A percentile compares a stretch with the other conserved stretches of the same genome.
Evolutionary conservation across 2,888 invertebrate genomes (phyloP).

Genomic region (Auanema sp.): DNA sequence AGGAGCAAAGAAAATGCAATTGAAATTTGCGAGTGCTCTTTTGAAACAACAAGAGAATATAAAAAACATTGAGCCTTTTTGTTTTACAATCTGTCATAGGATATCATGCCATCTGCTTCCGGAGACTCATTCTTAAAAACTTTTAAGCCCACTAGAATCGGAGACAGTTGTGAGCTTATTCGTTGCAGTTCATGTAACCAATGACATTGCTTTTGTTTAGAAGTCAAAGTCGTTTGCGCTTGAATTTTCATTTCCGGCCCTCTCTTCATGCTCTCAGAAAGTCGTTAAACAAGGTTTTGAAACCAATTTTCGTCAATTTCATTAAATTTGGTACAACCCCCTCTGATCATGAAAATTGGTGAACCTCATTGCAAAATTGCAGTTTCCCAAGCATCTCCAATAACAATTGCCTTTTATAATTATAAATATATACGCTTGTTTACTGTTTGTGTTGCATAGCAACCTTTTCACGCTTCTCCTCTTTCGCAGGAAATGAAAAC

Average conservation of each 20-base stretch:
- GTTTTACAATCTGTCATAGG: too few species aligned
- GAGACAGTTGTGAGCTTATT: too few species aligned
- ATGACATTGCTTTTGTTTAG: not conserved
- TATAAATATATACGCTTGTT: not conserved
- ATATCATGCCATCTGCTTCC: too few species aligned
- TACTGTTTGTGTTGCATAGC: not conserved
- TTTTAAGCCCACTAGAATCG: too few species aligned
- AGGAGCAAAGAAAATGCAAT: too few species aligned
- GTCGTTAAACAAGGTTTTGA: not conserved
- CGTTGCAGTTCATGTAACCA: too few species aligned
- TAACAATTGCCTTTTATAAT: constrained; percentile 1
- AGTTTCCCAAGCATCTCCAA: not conserved
- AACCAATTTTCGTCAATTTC: not conserved
- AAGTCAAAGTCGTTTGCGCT: not conserved
- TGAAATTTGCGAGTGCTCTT: too few species aligned
- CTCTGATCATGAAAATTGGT: not conserved
- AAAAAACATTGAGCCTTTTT: too few species aligned
- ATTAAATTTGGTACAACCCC: not conserved
- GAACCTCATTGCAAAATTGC: not conserved
- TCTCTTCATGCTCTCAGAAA: not conserved
- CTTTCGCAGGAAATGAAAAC: not conserved
- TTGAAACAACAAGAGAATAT: too few species aligned
- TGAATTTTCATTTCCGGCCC: constrained; percentile 4
- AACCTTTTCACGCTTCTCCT: not conserved
- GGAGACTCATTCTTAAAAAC: too few species aligned